Evolutionary conservation across 2,888 invertebrate species (phyloP), one percentile per base, ranked within the genome.

Genomic region (Aphidoletes aphidimyza): DNA sequence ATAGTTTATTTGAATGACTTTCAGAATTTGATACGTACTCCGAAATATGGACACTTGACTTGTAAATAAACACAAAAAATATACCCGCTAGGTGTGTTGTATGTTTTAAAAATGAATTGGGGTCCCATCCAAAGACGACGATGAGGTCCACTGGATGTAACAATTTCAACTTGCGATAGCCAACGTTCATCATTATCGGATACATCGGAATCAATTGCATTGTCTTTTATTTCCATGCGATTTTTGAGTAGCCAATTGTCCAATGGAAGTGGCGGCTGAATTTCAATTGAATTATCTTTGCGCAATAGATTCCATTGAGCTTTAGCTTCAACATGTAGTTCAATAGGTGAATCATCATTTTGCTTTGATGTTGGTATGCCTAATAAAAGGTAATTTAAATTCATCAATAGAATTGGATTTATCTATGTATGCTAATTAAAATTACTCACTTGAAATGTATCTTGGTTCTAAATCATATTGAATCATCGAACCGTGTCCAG

Each of bases 81-180:
- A 91, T 88, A 95, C 95, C 95, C 95, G 87, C 93, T 94, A 84
- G 92, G 91, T 85, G 93, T 93, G 88, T 94, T 95, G 89, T 96
- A 97, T 14, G 97, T 97, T 91, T 98, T 98, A 91, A 99, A 99
- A 39, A 96, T 95, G 90, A 99, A 99, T 91, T 99, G 99, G n/a
- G 99, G 99, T 14, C 99, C 99, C 98, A 99, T 98, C 99, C 99
- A 99, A 36, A 99, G 92, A 34, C 97, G 92, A 83, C 96, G 93
- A 89, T 98, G 98, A 11, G 99, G 99, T 26, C 98, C 98, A 5
- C 96, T 96, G 90, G 99, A 98, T 5, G 98, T 98, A 87, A 97
- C 94, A 86, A 98, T 98, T 92, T 99, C 99, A 85, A 99, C 98
- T 91, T 98, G 97, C 85, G 97, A 96, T 87, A 98, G 91, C 98